Conservation (phyloP, 2,888 invertebrate genomes). For the Synergus itoensis region DNA sequence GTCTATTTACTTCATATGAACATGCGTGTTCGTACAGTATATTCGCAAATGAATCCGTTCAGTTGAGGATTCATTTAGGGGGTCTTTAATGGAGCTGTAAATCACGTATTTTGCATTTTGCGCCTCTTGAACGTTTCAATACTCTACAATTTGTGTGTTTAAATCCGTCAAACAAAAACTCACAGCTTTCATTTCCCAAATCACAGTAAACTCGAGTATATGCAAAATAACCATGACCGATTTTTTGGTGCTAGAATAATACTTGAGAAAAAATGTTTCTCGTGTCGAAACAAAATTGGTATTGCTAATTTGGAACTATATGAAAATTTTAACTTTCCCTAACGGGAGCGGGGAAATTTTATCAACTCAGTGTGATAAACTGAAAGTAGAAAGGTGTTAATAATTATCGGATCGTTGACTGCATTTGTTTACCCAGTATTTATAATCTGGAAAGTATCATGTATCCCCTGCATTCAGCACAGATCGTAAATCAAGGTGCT, state of each 20-base stretch:
- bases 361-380: background rate
- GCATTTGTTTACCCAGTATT: slow-evolving; percentile 24
- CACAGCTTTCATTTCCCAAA: background rate
- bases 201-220: background rate
- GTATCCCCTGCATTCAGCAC: background rate
- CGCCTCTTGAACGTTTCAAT: slow-evolving; percentile 21
- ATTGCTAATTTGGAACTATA: no score
- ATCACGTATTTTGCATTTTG: slow-evolving; percentile 27
- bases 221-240: background rate
- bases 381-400: slow-evolving; percentile 19
- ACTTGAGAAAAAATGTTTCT: background rate
- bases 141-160: slow-evolving; percentile 13
- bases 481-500: slow-evolving; percentile 11
- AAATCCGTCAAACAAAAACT: slow-evolving; percentile 1
- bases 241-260: background rate
- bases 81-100: slow-evolving; percentile 20
- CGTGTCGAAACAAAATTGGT: no score
- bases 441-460: background rate
- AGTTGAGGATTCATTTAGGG: slow-evolving; percentile 20
- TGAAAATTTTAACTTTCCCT: no score
- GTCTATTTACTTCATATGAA: slow-evolving; percentile 58
- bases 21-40: slow-evolving; percentile 16
- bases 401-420: slow-evolving; percentile 14
- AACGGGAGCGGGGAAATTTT: background rate
- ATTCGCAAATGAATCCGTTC: slow-evolving; percentile 15